Evolutionary conservation across 2,888 invertebrate species (phyloP).

Genomic region (Coleophora flavipennella): DNA sequence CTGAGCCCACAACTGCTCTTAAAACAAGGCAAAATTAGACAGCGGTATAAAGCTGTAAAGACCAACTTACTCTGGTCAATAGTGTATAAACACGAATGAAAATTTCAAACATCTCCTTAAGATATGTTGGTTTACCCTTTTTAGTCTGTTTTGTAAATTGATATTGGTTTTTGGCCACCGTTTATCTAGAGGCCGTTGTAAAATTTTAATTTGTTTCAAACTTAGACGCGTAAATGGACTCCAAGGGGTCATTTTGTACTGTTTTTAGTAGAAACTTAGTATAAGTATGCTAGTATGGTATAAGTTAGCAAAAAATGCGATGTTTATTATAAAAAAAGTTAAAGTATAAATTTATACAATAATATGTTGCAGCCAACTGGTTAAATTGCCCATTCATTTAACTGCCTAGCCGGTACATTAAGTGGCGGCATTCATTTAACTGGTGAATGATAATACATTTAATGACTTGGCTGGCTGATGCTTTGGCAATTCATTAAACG

Average conservation of each 20-base stretch:
- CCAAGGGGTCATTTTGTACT: neutral
- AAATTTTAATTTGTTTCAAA: conserved; percentile 35
- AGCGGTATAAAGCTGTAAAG: conserved; percentile 18
- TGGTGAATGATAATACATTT: too few species aligned
- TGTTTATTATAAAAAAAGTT: too few species aligned
- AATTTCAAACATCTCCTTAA: conserved; percentile 51
- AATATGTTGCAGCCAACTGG: too few species aligned
- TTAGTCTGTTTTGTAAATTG: conserved; percentile 58
- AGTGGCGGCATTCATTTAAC: too few species aligned
- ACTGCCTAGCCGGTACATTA: too few species aligned
- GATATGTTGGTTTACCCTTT: conserved; percentile 49
- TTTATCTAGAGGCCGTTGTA: conserved; percentile 34
- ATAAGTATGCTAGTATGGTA: too few species aligned
- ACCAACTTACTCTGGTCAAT: conserved; percentile 28
- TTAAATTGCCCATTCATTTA: too few species aligned
- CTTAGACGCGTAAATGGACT: conserved; percentile 3
- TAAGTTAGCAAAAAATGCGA: too few species aligned
- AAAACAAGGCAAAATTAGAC: conserved; percentile 6
- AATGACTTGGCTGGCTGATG: too few species aligned
- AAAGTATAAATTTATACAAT: too few species aligned
- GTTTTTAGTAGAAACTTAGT: too few species aligned
- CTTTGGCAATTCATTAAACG: too few species aligned
- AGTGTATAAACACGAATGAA: conserved; percentile 55
- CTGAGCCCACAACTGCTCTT: conserved; percentile 19
- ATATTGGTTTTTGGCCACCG: conserved; percentile 41